Percentiles rank a stretch among this genome's conserved stretches.
These are phyloP conservation scores for Ochlodes sylvanus DNA, from an alignment of 2,888 invertebrate genomes.

Conservation along the genomic window DNA sequence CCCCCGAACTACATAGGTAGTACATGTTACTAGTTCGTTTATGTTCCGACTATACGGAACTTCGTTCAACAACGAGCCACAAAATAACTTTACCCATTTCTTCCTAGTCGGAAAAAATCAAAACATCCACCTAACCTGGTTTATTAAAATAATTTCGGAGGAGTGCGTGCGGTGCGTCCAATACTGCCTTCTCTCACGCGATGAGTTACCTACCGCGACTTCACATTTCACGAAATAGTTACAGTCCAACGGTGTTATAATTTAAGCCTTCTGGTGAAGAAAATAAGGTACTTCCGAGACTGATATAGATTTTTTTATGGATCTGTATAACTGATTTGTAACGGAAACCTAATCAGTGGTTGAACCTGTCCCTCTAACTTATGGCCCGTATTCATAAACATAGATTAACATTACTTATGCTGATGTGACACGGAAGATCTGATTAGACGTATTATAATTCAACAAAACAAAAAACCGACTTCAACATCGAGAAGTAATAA, in stretches of 20 bases:
- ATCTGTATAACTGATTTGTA: constrained; percentile 35
- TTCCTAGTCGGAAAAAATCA: constrained; percentile 52
- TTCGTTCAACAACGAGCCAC: background rate
- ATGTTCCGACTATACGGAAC: too few relatives aligned
- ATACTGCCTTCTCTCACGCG: constrained; percentile 74
- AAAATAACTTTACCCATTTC: constrained; percentile 44
- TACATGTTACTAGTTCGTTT: too few relatives aligned
- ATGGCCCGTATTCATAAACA: constrained; percentile 67
- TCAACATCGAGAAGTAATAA: too few relatives aligned
- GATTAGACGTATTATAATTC: constrained; percentile 58
- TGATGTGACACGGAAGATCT: constrained; percentile 60
- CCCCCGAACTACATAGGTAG: too few relatives aligned
- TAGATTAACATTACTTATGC: constrained; percentile 64
- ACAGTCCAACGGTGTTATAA: constrained; percentile 1
- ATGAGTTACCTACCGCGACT: constrained; percentile 42
- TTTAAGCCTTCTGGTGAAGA: constrained; percentile 13
- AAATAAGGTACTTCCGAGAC: constrained; percentile 16
- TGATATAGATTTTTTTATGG: constrained; percentile 12
- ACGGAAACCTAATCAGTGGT: constrained; percentile 71
- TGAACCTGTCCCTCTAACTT: constrained; percentile 71
- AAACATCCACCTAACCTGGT: constrained; percentile 77
- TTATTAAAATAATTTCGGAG: constrained; percentile 82
- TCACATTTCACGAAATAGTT: constrained; percentile 32
- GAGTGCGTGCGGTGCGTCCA: constrained; percentile 75
- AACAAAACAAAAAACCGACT: too few relatives aligned